A percentile compares a stretch with the other conserved stretches of the same genome.
Evolutionary conservation across 2,888 invertebrate genomes (phyloP).

Genomic region (Sericinus montela): DNA sequence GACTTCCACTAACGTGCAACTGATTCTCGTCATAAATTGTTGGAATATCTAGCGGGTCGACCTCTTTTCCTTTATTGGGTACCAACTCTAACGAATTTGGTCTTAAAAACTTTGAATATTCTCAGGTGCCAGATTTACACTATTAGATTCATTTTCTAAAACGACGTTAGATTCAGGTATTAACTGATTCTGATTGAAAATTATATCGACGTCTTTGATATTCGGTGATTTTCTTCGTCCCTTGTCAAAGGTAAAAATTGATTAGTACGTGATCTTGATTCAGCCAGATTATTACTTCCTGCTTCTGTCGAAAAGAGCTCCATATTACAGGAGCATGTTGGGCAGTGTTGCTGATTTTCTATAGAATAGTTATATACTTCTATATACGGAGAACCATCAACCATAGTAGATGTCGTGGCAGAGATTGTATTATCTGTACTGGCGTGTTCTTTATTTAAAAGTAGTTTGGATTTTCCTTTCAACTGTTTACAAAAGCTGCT

Average conservation of each 20-base stretch:
- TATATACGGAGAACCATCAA: not conserved
- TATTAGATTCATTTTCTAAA: constrained; percentile 11
- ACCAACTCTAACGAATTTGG: not conserved
- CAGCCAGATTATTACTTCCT: not conserved
- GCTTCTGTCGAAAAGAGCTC: not conserved
- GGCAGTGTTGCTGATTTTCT: not conserved
- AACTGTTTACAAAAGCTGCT: constrained; percentile 24
- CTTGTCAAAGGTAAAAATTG: not conserved
- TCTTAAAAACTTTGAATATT: not conserved
- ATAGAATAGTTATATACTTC: too few species aligned
- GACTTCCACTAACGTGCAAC: constrained; percentile 17
- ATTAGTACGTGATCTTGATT: not conserved
- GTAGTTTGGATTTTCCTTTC: constrained; percentile 21
- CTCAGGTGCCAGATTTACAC: not conserved
- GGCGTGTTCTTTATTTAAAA: not conserved
- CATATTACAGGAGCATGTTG: not conserved
- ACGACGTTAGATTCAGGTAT: constrained; percentile 2
- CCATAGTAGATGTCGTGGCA: not conserved
- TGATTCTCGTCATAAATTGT: constrained; percentile 25
- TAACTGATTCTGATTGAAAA: constrained; percentile 24
- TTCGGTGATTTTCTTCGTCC: constrained; percentile 18
- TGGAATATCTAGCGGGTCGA: constrained; percentile 15
- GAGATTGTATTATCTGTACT: not conserved
- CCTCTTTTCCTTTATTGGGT: constrained; percentile 1
- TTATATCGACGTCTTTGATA: constrained; percentile 23